Conservation (phyloP, 2,888 invertebrate species). For the Flexamia atlantica region DNA sequence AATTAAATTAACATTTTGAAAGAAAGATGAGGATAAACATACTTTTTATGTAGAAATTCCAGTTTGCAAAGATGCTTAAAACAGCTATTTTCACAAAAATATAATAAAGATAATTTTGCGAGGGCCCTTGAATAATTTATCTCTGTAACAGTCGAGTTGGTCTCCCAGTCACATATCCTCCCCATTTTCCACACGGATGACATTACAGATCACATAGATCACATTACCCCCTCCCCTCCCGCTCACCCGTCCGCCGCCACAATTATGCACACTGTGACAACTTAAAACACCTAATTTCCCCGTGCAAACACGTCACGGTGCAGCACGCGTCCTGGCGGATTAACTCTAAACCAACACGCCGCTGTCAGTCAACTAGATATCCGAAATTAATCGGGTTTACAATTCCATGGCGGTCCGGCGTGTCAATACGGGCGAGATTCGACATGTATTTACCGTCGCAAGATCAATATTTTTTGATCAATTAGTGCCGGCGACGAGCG, state of each 20-base stretch:
- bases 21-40: too few relatives aligned
- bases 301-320: conserved; percentile 3
- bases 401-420: not conserved
- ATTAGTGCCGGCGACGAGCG: not conserved
- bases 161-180: too few relatives aligned
- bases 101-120: too few relatives aligned
- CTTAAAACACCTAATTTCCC: conserved; percentile 44
- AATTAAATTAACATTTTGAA: too few relatives aligned
- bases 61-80: too few relatives aligned
- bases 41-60: too few relatives aligned
- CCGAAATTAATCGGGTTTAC: conserved; percentile 34
- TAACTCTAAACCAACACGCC: conserved; percentile 12
- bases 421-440: conserved; percentile 24
- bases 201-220: too few relatives aligned
- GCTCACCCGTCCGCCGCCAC: not conserved
- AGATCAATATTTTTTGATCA: conserved; percentile 47
- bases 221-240: not conserved
- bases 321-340: not conserved
- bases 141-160: too few relatives aligned
- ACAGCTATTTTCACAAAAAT: too few relatives aligned
- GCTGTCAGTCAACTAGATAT: conserved; percentile 35
- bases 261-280: conserved; percentile 34
- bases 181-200: too few relatives aligned
- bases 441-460: conserved; percentile 32
- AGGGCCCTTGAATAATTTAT: too few relatives aligned